Conservation (phyloP, 53 echinoderm and acorn worm species). For the Holothuria scabra region DNA sequence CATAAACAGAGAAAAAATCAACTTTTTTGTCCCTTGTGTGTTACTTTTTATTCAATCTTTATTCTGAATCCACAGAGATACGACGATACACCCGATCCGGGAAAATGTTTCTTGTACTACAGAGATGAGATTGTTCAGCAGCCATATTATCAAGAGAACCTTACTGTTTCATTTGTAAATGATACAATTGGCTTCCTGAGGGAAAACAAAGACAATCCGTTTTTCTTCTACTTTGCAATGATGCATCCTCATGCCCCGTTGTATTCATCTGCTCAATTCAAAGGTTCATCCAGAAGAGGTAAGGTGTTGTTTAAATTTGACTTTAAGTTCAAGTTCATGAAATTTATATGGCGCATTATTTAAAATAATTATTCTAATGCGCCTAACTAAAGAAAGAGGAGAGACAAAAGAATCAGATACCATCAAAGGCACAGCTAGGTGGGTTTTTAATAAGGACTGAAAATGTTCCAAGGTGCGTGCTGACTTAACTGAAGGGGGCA, state of each 20-base stretch:
- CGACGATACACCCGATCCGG: conserved; percentile 26
- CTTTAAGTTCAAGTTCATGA: too few species aligned
- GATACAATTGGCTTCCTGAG: conserved; percentile 79
- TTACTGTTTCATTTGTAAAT: conserved; percentile 67
- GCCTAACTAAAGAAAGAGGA: too few species aligned
- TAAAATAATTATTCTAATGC: too few species aligned
- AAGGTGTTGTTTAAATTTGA: not conserved
- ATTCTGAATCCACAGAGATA: conserved; percentile 25
- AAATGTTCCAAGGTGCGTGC: too few species aligned
- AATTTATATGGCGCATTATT: too few species aligned
- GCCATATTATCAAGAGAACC: conserved; percentile 75
- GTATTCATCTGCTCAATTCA: conserved; percentile 68
- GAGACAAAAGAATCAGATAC: too few species aligned
- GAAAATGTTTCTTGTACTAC: conserved; percentile 75
- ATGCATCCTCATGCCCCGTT: conserved; percentile 70
- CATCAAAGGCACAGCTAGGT: too few species aligned
- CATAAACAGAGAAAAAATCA: not conserved
- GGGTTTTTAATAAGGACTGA: too few species aligned
- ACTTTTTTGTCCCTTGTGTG: too few species aligned
- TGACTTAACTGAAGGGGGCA: too few species aligned
- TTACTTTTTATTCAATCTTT: not conserved
- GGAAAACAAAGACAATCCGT: conserved; percentile 66
- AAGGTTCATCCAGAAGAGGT: conserved; percentile 83
- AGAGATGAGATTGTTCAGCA: conserved; percentile 76
- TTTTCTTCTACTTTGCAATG: conserved; percentile 88